Evolutionary conservation across 2,113 vertebrate species (phyloP), one percentile per base, ranked within the genome.

Genomic region (Entelurus aequoreus): DNA sequence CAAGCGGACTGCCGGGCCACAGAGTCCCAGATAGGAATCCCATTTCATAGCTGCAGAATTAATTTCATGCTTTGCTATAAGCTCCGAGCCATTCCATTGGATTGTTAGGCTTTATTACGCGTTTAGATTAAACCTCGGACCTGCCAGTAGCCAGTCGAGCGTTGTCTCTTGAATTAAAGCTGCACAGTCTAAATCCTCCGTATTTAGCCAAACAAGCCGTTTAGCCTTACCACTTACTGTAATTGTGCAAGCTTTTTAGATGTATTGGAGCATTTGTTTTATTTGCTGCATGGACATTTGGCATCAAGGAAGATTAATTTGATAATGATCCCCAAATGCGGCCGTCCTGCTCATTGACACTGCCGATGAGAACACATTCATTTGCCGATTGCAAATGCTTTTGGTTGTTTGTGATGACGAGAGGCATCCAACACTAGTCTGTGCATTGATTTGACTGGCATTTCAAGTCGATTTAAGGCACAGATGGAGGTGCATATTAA

Each of bases 1-100:
- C 79, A 69, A 42, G 54, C 58, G 73, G 66, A 69, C 74, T 74
- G 46, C 62, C 66, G 5, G 47, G 74, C 74, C 78, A 51, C 59
- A 51, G 49, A 84, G 62, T 75, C 52, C 62, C 68, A 85, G 86
- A 88, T 87, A 86, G 80, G 84, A 87, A 90, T 90, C 86, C 87
- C 71, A 87, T 88, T 90, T 87, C 86, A 89, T 82, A 86, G 85
- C 66, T 57, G 85, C 86, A 71, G 79, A 87, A 88, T 84, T 85
- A 77, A 88, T 88, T 88, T 88, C 80, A 85, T 79, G 83, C 75
- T 84, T 64, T 78, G 74, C 63, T 51, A 78, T 84, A 81, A 88
- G 80, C 81, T 81, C 40, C 71, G 65, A 76, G 77, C 72, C 75
- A 73, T 79, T 67, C 75, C 75, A 72, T 66, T 78, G 82, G 77